Percentiles rank a stretch among this genome's conserved stretches.
Conservation (phyloP, 2,888 invertebrate species). For the Steromphala cineraria region DNA sequence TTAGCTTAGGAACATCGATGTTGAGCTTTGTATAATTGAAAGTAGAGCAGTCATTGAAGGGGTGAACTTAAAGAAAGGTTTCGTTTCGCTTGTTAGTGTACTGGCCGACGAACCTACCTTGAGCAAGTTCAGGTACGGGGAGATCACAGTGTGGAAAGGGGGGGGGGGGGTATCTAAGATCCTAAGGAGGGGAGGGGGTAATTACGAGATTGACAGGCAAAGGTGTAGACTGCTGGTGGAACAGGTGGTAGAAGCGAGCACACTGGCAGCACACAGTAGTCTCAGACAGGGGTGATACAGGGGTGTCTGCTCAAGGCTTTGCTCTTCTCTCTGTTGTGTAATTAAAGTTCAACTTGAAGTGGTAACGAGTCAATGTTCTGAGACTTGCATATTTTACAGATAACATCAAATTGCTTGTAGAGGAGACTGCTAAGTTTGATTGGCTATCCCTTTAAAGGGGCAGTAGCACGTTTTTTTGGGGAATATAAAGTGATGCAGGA, state of each 20-base stretch:
- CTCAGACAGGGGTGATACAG: background rate
- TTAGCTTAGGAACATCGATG: too few relatives aligned
- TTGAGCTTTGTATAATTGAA: too few relatives aligned
- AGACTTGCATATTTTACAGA: background rate
- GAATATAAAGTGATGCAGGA: too few relatives aligned
- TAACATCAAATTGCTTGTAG: too few relatives aligned
- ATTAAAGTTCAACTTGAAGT: background rate
- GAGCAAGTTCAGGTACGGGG: background rate
- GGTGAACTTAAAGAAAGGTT: too few relatives aligned
- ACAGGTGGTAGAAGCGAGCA: background rate
- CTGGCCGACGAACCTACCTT: too few relatives aligned
- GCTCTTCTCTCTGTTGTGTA: background rate
- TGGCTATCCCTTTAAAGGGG: too few relatives aligned
- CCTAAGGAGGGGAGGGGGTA: background rate
- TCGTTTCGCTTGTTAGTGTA: too few relatives aligned
- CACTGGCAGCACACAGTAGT: background rate
- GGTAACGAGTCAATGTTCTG: background rate
- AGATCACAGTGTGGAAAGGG: conserved; percentile 19
- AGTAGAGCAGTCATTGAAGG: too few relatives aligned
- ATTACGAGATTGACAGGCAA: background rate
- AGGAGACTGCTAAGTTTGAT: too few relatives aligned
- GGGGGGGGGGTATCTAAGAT: background rate
- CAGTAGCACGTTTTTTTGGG: too few relatives aligned
- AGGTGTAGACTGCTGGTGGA: too few relatives aligned
- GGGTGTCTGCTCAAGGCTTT: background rate